Percentiles rank a stretch among this genome's conserved stretches.
These are phyloP conservation scores for Apotomis betuletana DNA, from an alignment of 2,888 invertebrate species.

Conservation along the genomic window DNA sequence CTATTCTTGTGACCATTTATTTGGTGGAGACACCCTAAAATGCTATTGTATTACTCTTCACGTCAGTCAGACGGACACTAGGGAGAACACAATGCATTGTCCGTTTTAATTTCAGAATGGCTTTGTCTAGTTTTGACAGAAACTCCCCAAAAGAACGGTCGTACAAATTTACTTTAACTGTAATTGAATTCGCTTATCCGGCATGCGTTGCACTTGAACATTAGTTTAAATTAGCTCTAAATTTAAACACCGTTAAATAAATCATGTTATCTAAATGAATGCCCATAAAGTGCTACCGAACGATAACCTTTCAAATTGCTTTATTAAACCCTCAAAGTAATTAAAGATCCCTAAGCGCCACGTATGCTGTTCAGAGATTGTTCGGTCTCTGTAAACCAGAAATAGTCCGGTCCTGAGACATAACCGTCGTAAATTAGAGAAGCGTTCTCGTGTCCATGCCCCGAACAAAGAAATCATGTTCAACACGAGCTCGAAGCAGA, in stretches of 20 bases:
- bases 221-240: slow-evolving; percentile 38
- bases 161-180: slow-evolving; percentile 29
- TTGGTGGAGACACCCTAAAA: slow-evolving; percentile 68
- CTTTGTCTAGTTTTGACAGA: slow-evolving; percentile 52
- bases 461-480: slow-evolving; percentile 67
- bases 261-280: slow-evolving; percentile 65
- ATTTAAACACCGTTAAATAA: slow-evolving; percentile 50
- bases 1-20: slow-evolving; percentile 66
- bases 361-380: slow-evolving; percentile 58
- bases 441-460: slow-evolving; percentile 53
- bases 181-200: slow-evolving; percentile 38
- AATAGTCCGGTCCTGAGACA: slow-evolving; percentile 61
- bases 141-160: slow-evolving; percentile 19
- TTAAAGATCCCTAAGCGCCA: slow-evolving; percentile 64
- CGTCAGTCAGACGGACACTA: slow-evolving; percentile 68
- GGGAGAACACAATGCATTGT: slow-evolving; percentile 68
- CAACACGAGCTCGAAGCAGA: slow-evolving; percentile 56
- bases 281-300: slow-evolving; percentile 61
- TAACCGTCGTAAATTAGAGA: slow-evolving; percentile 62
- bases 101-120: slow-evolving; percentile 62
- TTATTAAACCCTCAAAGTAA: slow-evolving; percentile 69
- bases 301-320: slow-evolving; percentile 66
- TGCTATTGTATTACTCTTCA: slow-evolving; percentile 70
- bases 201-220: slow-evolving; percentile 36
- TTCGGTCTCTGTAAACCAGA: slow-evolving; percentile 58